phyloP scores from a whole-genome alignment of 1,140 invertebrate genomes.

The Eumeta japonica region DNA sequence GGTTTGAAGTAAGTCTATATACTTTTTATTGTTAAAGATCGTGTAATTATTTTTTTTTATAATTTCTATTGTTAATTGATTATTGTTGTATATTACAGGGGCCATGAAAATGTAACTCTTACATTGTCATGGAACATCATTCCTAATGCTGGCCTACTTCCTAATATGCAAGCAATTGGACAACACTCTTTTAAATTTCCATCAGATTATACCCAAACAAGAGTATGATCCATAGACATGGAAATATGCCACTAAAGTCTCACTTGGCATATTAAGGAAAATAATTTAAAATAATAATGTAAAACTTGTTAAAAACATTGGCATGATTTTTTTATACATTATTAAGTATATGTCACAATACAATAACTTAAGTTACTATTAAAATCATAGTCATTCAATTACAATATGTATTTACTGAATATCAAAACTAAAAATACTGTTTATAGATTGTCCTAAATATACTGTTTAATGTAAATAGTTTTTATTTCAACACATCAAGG shows the following conservation, averaged over 20 bases:
- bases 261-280: neutral
- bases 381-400: no score
- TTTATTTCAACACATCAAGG: no score
- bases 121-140: conserved; percentile 98
- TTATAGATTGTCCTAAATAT: no score
- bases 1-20: conserved; percentile 77
- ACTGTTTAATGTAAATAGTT: no score
- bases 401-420: no score
- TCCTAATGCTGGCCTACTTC: conserved; percentile 94
- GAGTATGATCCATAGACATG: conserved; percentile 61
- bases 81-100: conserved; percentile 63
- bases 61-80: conserved; percentile 3
- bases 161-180: conserved; percentile 79
- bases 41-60: neutral
- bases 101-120: conserved; percentile 90
- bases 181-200: conserved; percentile 88
- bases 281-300: neutral
- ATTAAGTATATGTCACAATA: no score
- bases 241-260: neutral
- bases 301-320: no score
- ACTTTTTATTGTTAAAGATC: neutral
- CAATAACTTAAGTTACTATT: no score
- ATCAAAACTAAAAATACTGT: no score
- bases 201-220: conserved; percentile 77
- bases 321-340: neutral